Evolutionary conservation across 53 echinoderm and acorn worm species (phyloP).

Genomic region (Luidia sarsii): DNA sequence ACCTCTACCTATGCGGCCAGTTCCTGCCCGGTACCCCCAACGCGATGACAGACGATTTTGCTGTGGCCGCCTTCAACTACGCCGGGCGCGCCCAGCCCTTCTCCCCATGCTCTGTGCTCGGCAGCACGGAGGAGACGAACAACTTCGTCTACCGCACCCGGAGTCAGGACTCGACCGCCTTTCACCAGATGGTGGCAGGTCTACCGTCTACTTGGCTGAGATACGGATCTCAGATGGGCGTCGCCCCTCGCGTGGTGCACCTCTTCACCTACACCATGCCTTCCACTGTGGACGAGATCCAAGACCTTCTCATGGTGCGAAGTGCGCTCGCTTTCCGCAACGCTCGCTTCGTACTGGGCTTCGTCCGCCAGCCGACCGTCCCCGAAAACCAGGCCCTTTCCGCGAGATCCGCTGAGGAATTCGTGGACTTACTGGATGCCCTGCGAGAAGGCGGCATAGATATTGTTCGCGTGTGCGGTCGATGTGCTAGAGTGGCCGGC

Average conservation of each 20-base stretch:
- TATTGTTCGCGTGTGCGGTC: conserved; percentile 9
- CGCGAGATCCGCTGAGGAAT: not conserved
- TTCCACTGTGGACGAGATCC: not conserved
- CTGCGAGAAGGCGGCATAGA: not conserved
- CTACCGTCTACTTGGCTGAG: conserved; percentile 18
- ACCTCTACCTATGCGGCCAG: conserved; percentile 43
- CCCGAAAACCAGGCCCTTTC: not conserved
- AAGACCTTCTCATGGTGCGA: not conserved
- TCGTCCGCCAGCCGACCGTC: not conserved
- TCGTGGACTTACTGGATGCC: not conserved
- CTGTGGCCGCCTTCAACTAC: conserved; percentile 33
- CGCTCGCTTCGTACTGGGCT: conserved; percentile 44
- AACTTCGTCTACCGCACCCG: conserved; percentile 23
- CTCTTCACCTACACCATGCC: conserved; percentile 27
- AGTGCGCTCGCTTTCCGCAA: not conserved
- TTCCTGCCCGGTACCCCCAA: not conserved
- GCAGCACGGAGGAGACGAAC: not conserved
- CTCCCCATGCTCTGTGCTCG: conserved; percentile 12
- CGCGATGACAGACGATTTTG: conserved; percentile 10
- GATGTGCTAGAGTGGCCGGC: conserved; percentile 11
- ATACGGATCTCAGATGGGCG: not conserved
- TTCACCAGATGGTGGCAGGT: conserved; percentile 11
- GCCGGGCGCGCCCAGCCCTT: conserved; percentile 43
- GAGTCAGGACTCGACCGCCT: not conserved
- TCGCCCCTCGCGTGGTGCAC: conserved; percentile 15